phyloP scores from a whole-genome alignment of 1,140 invertebrate species.

The Temnothorax curvispinosus region DNA sequence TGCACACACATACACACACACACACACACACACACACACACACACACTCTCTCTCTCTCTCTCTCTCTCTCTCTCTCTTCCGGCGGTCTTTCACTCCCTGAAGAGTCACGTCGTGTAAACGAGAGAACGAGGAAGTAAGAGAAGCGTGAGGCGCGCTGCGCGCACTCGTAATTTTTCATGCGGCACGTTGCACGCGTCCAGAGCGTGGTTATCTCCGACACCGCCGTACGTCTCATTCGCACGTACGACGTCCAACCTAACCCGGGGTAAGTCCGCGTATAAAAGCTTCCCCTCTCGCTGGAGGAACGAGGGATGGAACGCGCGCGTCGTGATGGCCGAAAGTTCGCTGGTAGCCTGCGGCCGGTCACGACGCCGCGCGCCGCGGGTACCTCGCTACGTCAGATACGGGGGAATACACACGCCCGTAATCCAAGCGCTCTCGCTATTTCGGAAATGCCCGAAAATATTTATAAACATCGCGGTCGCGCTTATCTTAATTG shows the following conservation, averaged over 20 bases:
- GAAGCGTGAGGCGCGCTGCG: conserved; percentile 7
- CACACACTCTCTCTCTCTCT: no score
- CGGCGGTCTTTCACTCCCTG: conserved; percentile 18
- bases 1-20: not conserved
- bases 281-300: conserved; percentile 29
- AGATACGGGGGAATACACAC: conserved; percentile 66
- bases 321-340: conserved; percentile 46
- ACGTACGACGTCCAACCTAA: conserved; percentile 57
- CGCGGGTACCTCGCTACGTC: conserved; percentile 66
- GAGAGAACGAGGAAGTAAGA: conserved; percentile 33
- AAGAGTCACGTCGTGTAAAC: conserved; percentile 49
- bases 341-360: conserved; percentile 74
- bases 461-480: conserved; percentile 79
- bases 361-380: conserved; percentile 68
- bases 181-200: conserved; percentile 52
- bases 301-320: not conserved
- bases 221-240: conserved; percentile 55
- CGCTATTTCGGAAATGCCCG: conserved; percentile 42
- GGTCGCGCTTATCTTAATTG: conserved; percentile 80
- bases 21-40: no score
- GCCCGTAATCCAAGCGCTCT: not conserved
- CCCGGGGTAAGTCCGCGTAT: conserved; percentile 34
- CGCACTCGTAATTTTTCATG: conserved; percentile 70
- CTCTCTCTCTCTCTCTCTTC: not conserved
- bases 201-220: conserved; percentile 61